Conservation (phyloP, 2,113 vertebrate genomes). For the Megaceryle maxima region DNA sequence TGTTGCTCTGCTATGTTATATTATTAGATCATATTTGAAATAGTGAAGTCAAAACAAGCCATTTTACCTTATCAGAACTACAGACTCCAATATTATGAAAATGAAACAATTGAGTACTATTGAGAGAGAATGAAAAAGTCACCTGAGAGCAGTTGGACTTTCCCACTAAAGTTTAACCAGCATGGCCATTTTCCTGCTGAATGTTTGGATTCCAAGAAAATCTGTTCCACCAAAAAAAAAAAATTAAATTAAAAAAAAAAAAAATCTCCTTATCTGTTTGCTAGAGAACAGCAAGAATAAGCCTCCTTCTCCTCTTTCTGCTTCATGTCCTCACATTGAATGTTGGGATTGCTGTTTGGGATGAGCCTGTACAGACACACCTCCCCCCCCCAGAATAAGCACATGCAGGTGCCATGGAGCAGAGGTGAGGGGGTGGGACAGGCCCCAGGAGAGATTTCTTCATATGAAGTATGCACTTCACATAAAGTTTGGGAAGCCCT, state of each 20-base stretch:
- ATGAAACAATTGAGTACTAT: background rate
- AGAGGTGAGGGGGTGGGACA: background rate
- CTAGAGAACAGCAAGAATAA: background rate
- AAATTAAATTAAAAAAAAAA: background rate
- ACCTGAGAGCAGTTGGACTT: background rate
- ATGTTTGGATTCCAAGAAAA: constrained; percentile 12
- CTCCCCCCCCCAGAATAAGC: background rate
- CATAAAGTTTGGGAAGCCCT: background rate
- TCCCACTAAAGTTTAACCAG: background rate
- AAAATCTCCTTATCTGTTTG: background rate
- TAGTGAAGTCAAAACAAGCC: constrained; percentile 37
- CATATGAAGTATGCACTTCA: background rate
- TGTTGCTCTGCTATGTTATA: background rate
- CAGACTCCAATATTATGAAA: background rate
- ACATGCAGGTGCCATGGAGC: background rate
- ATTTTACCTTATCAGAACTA: background rate
- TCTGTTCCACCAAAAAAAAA: background rate
- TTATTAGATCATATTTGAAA: constrained; percentile 22
- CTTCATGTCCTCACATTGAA: fast-evolving
- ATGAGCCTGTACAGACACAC: background rate
- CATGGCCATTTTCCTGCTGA: background rate
- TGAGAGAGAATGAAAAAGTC: background rate
- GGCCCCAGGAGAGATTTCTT: background rate
- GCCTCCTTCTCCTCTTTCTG: background rate
- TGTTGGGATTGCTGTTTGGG: background rate